These are phyloP conservation scores for Perdita meconis DNA, from an alignment of 2,888 invertebrate genomes.

Conservation along the genomic window DNA sequence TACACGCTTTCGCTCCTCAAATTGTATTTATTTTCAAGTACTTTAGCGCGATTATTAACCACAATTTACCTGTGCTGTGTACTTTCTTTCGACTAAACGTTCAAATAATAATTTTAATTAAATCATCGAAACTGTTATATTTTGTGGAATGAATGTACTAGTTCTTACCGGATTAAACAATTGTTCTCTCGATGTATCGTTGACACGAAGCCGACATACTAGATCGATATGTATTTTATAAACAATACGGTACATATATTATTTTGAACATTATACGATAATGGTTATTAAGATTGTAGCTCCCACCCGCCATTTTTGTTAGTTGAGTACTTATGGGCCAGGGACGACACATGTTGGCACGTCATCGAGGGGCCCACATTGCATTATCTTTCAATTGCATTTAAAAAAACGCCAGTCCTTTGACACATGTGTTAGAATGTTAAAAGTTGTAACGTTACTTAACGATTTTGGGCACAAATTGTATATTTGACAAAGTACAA, in stretches of 20 bases:
- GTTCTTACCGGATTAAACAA: not conserved
- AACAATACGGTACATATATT: conserved; percentile 8
- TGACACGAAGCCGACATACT: not conserved
- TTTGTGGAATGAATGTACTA: conserved; percentile 20
- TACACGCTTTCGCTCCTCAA: conserved; percentile 8
- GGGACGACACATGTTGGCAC: conserved; percentile 61
- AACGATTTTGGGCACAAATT: conserved; percentile 9
- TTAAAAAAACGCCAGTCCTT: conserved; percentile 7
- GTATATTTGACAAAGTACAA: conserved; percentile 18
- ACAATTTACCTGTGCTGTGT: conserved; percentile 33
- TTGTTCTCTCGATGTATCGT: not conserved
- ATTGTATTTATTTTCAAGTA: conserved; percentile 17
- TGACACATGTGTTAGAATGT: not conserved
- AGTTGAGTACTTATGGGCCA: conserved; percentile 71
- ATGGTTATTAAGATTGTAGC: conserved; percentile 36
- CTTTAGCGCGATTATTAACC: not conserved
- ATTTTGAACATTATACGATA: conserved; percentile 23
- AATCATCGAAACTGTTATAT: conserved; percentile 6
- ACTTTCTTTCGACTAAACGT: not conserved
- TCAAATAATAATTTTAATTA: not conserved
- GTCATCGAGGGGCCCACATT: conserved; percentile 51
- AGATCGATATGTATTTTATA: not conserved
- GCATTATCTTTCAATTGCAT: not conserved
- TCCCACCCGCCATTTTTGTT: conserved; percentile 69
- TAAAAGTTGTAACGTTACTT: not conserved